A percentile compares a stretch with the other conserved stretches of the same genome.
Evolutionary conservation across 2,888 invertebrate genomes (phyloP).

Genomic region (Gibbula magus): DNA sequence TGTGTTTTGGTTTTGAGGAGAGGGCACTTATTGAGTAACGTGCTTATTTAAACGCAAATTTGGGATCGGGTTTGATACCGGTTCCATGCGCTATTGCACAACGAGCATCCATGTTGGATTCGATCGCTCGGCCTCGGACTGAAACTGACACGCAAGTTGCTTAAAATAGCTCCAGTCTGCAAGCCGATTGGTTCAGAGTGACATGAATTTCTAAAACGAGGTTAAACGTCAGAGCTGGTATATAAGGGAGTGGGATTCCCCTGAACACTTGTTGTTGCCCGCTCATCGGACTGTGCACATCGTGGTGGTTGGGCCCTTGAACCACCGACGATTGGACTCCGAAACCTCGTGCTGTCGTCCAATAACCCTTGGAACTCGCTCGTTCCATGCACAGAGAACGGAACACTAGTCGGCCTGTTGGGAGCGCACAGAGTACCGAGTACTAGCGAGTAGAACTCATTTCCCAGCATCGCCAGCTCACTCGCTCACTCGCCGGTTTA

Average conservation of each 20-base stretch:
- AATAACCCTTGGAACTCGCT: background rate
- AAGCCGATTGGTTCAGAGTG: conserved; percentile 48
- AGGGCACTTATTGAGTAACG: background rate
- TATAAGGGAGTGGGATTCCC: conserved; percentile 62
- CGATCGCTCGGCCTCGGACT: conserved; percentile 14
- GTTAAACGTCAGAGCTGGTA: conserved; percentile 58
- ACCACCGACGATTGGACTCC: conserved; percentile 61
- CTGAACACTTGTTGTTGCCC: conserved; percentile 66
- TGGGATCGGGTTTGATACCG: background rate
- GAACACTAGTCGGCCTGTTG: conserved; percentile 1
- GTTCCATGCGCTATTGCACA: conserved; percentile 35
- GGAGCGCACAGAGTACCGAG: background rate
- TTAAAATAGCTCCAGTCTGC: conserved; percentile 46
- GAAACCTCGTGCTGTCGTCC: conserved; percentile 22
- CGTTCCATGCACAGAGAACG: background rate
- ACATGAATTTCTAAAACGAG: conserved; percentile 39
- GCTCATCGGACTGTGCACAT: conserved; percentile 58
- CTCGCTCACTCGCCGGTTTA: background rate
- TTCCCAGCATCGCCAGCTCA: background rate
- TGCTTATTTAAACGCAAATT: background rate
- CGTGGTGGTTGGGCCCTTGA: conserved; percentile 64
- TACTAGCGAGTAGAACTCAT: background rate
- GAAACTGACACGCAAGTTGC: conserved; percentile 34
- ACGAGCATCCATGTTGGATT: conserved; percentile 25
- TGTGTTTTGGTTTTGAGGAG: background rate